Conservation (phyloP, 2,113 vertebrate genomes). For the Eolophus roseicapilla region DNA sequence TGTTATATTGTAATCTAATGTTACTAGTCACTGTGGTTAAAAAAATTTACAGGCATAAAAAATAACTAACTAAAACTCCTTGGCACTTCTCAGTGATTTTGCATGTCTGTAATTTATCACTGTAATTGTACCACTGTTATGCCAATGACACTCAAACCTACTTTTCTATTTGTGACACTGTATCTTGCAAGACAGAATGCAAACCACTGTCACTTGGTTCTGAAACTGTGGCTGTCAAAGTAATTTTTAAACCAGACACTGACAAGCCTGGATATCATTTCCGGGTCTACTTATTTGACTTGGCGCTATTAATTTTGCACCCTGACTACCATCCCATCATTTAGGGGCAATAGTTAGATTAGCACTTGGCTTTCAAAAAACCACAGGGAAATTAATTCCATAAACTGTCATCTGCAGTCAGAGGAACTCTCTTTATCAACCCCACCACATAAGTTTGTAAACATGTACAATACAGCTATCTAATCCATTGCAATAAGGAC, state of each 20-base stretch:
- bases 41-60: background rate
- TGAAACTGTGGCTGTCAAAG: background rate
- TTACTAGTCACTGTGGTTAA: background rate
- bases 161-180: background rate
- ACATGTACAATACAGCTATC: background rate
- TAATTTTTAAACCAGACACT: background rate
- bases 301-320: background rate
- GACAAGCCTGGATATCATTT: background rate
- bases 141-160: background rate
- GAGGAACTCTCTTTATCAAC: background rate
- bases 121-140: background rate
- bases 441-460: rapidly evolving
- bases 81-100: background rate
- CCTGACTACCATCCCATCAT: background rate
- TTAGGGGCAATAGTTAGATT: background rate
- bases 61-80: background rate
- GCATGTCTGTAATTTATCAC: background rate
- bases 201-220: background rate
- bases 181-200: conserved; percentile 10
- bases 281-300: background rate
- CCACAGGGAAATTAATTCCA: background rate
- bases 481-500: background rate
- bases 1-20: background rate
- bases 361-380: background rate
- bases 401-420: background rate